Evolutionary conservation across 2,113 vertebrate genomes (phyloP).

Genomic region (Tupaia chinensis): DNA sequence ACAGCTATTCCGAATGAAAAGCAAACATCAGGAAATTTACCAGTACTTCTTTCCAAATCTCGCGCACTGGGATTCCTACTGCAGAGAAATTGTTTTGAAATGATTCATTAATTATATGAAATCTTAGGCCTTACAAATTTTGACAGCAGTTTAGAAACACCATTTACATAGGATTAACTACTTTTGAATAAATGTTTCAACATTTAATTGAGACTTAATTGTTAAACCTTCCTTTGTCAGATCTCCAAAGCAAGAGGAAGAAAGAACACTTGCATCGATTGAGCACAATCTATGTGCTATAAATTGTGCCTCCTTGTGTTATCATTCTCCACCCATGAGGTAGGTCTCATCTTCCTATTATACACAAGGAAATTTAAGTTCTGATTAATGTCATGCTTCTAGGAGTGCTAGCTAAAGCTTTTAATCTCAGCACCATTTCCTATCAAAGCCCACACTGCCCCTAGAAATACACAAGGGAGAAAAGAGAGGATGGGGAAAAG

Average conservation of each 20-base stretch:
- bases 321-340: neutral
- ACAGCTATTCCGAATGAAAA: neutral
- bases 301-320: neutral
- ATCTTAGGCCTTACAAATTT: conserved; percentile 31
- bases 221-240: neutral
- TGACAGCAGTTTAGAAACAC: conserved; percentile 33
- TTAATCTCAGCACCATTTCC: neutral
- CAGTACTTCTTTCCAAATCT: conserved; percentile 46
- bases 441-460: neutral
- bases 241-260: neutral
- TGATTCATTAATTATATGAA: conserved; percentile 54
- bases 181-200: conserved; percentile 55
- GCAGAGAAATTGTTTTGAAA: conserved; percentile 56
- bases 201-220: neutral
- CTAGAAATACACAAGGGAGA: neutral
- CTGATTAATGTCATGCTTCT: neutral
- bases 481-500: neutral
- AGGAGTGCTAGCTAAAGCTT: neutral
- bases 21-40: neutral
- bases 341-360: neutral
- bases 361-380: neutral
- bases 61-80: conserved; percentile 17
- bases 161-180: conserved; percentile 56
- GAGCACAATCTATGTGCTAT: neutral
- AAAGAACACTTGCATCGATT: neutral